Evolutionary conservation across 2,797 vertebrate species (phyloP), one percentile per base, ranked within the genome.

Genomic region (Steatocranus sp.): DNA sequence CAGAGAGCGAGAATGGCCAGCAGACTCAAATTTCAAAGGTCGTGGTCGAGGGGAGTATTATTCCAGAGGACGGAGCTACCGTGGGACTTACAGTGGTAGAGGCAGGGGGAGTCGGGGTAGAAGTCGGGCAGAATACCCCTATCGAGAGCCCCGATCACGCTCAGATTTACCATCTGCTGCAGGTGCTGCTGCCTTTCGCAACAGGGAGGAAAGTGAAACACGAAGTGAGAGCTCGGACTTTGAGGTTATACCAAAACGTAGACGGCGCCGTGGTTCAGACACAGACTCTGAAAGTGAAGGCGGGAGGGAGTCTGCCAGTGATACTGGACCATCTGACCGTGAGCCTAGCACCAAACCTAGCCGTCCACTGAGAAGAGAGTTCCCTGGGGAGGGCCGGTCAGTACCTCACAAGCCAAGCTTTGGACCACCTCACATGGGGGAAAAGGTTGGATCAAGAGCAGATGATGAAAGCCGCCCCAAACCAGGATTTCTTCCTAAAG

Each of bases 211-310:
- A 91, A 99, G 98, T 2, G 98, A 99, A 92, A 99, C 98, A 0
- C 97, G 98, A n/a, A 99, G 99, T 3, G 99, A 99, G 93, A 99
- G 98, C 90, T 99, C 99, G 0, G 99, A 99, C 93, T 98, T 98
- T 86, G 98, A 99, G 90, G 97, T 99, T 3, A 96, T 99, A 86
- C 98, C 98, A 3, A 99, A 99, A 87, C 97, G 99, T 7, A 94
- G 98, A 10, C 94, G 99, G 3, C 97, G 98, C 38, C 96, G 98
- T 1, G 98, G 98, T 34, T 99, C 99, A 1, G 97, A 99, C 94
- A 99, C 98, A 0, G 99, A 99, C 89, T 98, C 98, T 17, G 99
- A 99, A 92, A 99, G 98, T 1, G 99, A 99, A 93, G 96, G 98
- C 30, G 97, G 97, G 0, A 86, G 95, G 78, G 99, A 99, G 93